Conservation (phyloP, 2,888 invertebrate species). For the Tricholauxania praeusta region DNA sequence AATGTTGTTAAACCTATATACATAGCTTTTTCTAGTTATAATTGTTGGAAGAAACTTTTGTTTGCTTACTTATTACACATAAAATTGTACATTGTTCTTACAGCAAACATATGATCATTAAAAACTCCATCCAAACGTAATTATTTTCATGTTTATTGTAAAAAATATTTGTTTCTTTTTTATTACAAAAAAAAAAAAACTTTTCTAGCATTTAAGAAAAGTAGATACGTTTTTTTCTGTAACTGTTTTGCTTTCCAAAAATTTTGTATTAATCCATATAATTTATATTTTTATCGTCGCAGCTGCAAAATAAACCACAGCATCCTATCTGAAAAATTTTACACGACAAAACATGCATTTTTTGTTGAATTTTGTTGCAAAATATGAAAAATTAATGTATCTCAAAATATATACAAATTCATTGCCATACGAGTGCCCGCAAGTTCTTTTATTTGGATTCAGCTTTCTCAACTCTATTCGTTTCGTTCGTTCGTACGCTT, state of each 20-base stretch:
- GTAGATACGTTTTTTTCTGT: neutral
- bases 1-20: neutral
- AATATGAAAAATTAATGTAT: conserved; percentile 27
- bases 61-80: too few species aligned
- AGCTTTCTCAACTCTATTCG: conserved; percentile 41
- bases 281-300: conserved; percentile 41
- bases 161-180: neutral
- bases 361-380: conserved; percentile 31
- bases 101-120: too few species aligned
- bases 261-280: conserved; percentile 31
- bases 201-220: neutral
- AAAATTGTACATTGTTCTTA: too few species aligned
- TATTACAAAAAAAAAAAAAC: too few species aligned
- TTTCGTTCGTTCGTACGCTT: conserved; percentile 40
- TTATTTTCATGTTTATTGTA: conserved; percentile 3
- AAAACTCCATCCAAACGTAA: neutral
- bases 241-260: conserved; percentile 6
- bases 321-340: conserved; percentile 13
- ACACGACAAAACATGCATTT: conserved; percentile 21
- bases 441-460: conserved; percentile 31
- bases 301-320: conserved; percentile 45
- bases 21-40: neutral
- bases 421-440: conserved; percentile 35
- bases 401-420: conserved; percentile 19
- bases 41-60: neutral